These are phyloP conservation scores for Strigamia maritima DNA, from an alignment of 2,888 invertebrate species.

Conservation along the genomic window DNA sequence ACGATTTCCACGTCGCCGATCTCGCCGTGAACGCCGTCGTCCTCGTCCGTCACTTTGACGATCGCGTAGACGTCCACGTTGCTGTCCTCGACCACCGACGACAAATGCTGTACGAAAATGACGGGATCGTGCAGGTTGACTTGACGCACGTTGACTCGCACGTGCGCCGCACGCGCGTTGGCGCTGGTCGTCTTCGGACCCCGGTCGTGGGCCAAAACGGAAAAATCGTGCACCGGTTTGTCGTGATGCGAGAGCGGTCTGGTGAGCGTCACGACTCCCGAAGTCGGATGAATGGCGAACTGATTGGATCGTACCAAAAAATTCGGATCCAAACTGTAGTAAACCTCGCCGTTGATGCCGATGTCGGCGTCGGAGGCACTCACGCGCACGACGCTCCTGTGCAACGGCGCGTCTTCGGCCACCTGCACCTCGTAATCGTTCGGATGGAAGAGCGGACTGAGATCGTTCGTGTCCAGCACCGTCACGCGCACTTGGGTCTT, in stretches of 20 bases:
- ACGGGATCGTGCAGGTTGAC: conserved; percentile 85
- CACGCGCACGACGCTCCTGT: conserved; percentile 73
- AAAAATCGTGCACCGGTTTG: conserved; percentile 67
- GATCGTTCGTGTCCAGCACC: conserved; percentile 81
- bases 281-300: conserved; percentile 90
- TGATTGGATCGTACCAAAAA: conserved; percentile 63
- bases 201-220: conserved; percentile 80
- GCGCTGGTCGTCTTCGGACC: conserved; percentile 62
- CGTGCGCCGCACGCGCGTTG: conserved; percentile 23
- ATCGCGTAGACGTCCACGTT: conserved; percentile 85
- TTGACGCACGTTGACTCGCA: conserved; percentile 62
- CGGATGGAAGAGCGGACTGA: conserved; percentile 89
- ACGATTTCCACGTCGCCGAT: conserved; percentile 78
- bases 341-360: conserved; percentile 93
- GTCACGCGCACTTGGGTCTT: conserved; percentile 68
- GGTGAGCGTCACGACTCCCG: conserved; percentile 80
- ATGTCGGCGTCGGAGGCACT: conserved; percentile 93
- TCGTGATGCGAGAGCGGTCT: conserved; percentile 71
- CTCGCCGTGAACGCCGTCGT: conserved; percentile 78
- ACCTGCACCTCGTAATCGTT: conserved; percentile 82
- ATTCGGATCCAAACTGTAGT: conserved; percentile 78
- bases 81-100: conserved; percentile 73
- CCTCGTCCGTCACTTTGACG: conserved; percentile 76
- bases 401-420: conserved; percentile 80
- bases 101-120: conserved; percentile 73